phyloP scores from a whole-genome alignment of 2,797 vertebrate genomes.

The Odontamblyopus lacepedii region DNA sequence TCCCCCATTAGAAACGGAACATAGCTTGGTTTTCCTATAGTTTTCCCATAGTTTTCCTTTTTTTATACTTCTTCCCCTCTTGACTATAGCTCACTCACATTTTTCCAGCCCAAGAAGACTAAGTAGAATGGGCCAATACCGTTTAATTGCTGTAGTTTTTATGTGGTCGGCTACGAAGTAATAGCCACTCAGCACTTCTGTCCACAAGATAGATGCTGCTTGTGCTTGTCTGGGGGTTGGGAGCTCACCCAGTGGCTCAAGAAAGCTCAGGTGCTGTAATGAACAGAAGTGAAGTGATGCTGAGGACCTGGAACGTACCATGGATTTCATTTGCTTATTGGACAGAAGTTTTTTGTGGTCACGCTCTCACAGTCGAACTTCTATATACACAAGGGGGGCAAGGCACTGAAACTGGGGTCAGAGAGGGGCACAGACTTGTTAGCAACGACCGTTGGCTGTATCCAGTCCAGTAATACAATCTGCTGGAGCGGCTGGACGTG shows the following conservation, averaged over 20 bases:
- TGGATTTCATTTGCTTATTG: slow-evolving; percentile 69
- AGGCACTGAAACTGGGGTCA: slow-evolving; percentile 39
- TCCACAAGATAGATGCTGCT: slow-evolving; percentile 74
- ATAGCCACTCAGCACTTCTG: slow-evolving; percentile 78
- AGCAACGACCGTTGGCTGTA: slow-evolving; percentile 54
- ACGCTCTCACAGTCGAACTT: slow-evolving; percentile 29
- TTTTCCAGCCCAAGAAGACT: slow-evolving; percentile 53
- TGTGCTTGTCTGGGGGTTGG: slow-evolving; percentile 65
- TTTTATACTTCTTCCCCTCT: slow-evolving; percentile 32
- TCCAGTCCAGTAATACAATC: slow-evolving; percentile 52
- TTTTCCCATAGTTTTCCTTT: slow-evolving; percentile 26
- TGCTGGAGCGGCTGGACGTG: slow-evolving; percentile 51
- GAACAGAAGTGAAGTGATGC: slow-evolving; percentile 64
- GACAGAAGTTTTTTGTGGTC: slow-evolving; percentile 57
- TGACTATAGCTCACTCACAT: slow-evolving; percentile 29
- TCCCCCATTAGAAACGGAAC: too few relatives aligned
- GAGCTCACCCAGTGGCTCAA: slow-evolving; percentile 59
- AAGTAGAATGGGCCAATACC: slow-evolving; percentile 67
- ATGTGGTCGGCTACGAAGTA: slow-evolving; percentile 72
- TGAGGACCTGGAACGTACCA: slow-evolving; percentile 17
- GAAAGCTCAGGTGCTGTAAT: slow-evolving; percentile 74
- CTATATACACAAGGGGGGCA: slow-evolving; percentile 11
- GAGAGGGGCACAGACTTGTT: slow-evolving; percentile 60
- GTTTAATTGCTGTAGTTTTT: slow-evolving; percentile 77
- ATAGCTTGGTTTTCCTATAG: not conserved